Base-by-base conservation (phyloP, 2,113 vertebrate genomes). In the Toxotes jaculatrix region DNA sequence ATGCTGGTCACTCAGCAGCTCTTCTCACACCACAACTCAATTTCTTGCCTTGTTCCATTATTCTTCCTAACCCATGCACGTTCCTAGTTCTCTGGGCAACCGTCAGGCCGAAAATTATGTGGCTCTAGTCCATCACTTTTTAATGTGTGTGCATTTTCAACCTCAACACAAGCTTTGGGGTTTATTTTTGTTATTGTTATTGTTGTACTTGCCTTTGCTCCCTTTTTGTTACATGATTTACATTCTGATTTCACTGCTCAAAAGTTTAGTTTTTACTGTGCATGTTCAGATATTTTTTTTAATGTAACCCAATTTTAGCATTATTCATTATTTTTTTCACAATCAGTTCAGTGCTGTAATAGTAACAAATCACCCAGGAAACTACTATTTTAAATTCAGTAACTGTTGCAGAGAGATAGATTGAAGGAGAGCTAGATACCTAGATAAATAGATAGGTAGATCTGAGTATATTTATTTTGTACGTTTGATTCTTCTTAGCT, bases 91-190 rank as follows among this genome's bases (percentile, higher is more conserved):
- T 78, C 34, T 64, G 14, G 55, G 34, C 47, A 77, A 71, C 67
- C 66, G 43, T 53, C 49, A 79, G 21, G 23, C 42, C 47, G n/a
- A 59, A 60, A 47, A 60, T 63, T 40, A 57, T 70, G 21, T 78
- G 32, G n/a, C 42, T 67, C 27, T 67, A 23, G 13, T 56, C 43
- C 65, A 84, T 79, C 40, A 63, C 73, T 80, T 63, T 57, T 88
- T 77, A 51, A 79, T 82, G 34, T 55, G 27, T 68, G 7, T 73
- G 56, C 55, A 74, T 80, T 82, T 77, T 72, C 19, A 19, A 32
- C 8, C 38, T 49, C 51, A 64, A n/a, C 27, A 59, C 55, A 63
- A 36, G 51, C 79, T 77, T 65, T 13, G 1, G 66, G 49, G 56
- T 55, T 32, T 13, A 55, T 73, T 16, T 34, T 60, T 85, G 51